Evolutionary conservation across 2,888 invertebrate genomes (phyloP).

Genomic region (Trichogramma evanescens): DNA sequence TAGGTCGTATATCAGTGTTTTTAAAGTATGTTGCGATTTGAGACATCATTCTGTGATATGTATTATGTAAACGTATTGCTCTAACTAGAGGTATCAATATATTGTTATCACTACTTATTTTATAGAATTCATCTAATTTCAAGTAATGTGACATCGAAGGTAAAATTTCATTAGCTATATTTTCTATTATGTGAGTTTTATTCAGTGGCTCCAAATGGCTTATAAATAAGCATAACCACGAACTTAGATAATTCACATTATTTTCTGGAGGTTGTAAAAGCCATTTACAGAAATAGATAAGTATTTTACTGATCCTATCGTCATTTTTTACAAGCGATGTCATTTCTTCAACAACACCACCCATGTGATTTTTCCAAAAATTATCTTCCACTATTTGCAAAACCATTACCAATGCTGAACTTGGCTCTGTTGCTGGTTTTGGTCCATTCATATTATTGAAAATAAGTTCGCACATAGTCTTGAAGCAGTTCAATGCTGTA

Average conservation of each 20-base stretch:
- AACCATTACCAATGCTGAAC: constrained; percentile 57
- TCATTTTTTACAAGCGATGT: constrained; percentile 23
- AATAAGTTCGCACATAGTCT: constrained; percentile 56
- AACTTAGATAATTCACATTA: constrained; percentile 56
- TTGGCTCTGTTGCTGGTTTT: constrained; percentile 42
- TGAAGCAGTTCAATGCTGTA: constrained; percentile 53
- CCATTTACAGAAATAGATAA: constrained; percentile 65
- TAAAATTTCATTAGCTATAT: constrained; percentile 58
- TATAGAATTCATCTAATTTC: constrained; percentile 5
- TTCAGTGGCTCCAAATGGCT: constrained; percentile 54
- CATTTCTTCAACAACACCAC: constrained; percentile 3
- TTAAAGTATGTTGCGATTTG: constrained; percentile 49
- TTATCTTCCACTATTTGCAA: constrained; percentile 50
- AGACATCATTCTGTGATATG: constrained; percentile 50
- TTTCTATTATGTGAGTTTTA: constrained; percentile 53
- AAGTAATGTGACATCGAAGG: constrained; percentile 51
- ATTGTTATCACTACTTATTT: constrained; percentile 31
- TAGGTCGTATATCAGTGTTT: constrained; percentile 29
- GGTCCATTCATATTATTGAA: constrained; percentile 49
- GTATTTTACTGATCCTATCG: constrained; percentile 48
- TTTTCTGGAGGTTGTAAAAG: constrained; percentile 55
- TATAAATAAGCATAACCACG: constrained; percentile 63
- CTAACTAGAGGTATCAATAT: constrained; percentile 41
- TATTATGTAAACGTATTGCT: neutral
- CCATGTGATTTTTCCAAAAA: constrained; percentile 12